Evolutionary conservation across 2,113 vertebrate species (phyloP), one percentile per base, ranked within the genome.

Genomic region (Indicator indicator): DNA sequence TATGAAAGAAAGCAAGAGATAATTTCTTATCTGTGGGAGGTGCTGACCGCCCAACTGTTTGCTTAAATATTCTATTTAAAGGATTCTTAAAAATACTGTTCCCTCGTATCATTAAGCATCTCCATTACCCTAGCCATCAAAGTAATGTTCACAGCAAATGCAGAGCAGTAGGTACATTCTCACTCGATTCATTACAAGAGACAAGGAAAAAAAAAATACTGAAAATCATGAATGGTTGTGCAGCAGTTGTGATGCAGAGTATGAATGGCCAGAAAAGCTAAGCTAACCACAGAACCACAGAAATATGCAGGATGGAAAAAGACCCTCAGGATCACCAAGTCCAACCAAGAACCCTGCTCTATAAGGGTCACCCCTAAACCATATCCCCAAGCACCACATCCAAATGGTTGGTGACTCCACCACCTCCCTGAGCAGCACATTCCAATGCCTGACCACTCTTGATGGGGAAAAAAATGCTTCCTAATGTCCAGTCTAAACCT

Each of bases 11-110:
- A 95, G 62, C 33, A 55, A 27, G 28, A 79, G 38, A 87, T 74
- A 90, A 94, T 95, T 83, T 92, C 26, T 65, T 59, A 68, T 87
- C 80, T 92, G 68, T 95, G 36, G 93, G 83, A 89, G 83, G 84
- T 86, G 32, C 69, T 60, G 82, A 83, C 79, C 80, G 75, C 12
- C 86, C 84, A 89, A 85, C 81, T 88, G 67, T 77, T 94, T 90
- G 26, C 30, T 87, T 71, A 84, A 90, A 59, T 23, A 63, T 33
- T 36, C 74, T 92, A 83, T 88, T 96, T 95, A 72, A 95, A 81
- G 30, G 48, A 58, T 93, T 86, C 83, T 91, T 78, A 70, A 83
- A 80, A 84, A 90, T 33, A 78, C n/a, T 16, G n/a, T 63, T 96
- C 58, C 36, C 52, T 79, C 46, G 60, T 71, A 86, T 80, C 9